Evolutionary conservation across 1,140 invertebrate genomes (phyloP), one percentile per base, ranked within the genome.

Genomic region (Vanessa atalanta): DNA sequence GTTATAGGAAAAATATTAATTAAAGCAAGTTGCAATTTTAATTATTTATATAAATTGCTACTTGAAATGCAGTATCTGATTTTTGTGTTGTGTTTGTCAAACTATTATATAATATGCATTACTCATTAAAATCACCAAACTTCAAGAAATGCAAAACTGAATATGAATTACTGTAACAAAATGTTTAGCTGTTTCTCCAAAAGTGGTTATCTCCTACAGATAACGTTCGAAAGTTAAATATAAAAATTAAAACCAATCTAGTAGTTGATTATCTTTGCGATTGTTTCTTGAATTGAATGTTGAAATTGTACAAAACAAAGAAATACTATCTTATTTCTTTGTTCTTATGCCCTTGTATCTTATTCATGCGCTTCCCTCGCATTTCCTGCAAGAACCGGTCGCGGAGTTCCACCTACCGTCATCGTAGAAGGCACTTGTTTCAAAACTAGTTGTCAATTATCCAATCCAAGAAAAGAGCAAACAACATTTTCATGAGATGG

Each of bases 381-480:
- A 80, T 80, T 84, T 85, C 82, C 79, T 83, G 75, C 72, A 78
- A 82, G 53, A 85, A 88, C 82, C 76, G 82, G 86, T 86, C 72
- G 26, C 70, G 47, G 72, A 67, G 72, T 82, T 73, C 77, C 79
- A 78, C 79, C 80, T 80, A 79, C 78, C 71, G 67, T 79, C 68
- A 48, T 71, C 51, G 73, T 47, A 63, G 64, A 63, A 71, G 70
- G 66, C 80, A 77, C 72, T 77, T 73, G 71, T 65, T 75, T 53
- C 73, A 79, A 73, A 72, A 79, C 73, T 78, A 78, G 69, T 80
- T 81, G 79, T 80, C 82, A 89, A 88, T 87, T 86, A 87, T 85
- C 79, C 83, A 83, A 79, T 81, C 77, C 77, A 73, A 83, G 86
- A 87, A 82, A 86, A 85, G 79, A 76, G 65, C 74, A 72, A 65